A percentile compares a stretch with the other conserved stretches of the same genome.
These are phyloP conservation scores for Paramormyrops kingsleyae DNA, from an alignment of 2,113 vertebrate genomes.

Conservation along the genomic window DNA sequence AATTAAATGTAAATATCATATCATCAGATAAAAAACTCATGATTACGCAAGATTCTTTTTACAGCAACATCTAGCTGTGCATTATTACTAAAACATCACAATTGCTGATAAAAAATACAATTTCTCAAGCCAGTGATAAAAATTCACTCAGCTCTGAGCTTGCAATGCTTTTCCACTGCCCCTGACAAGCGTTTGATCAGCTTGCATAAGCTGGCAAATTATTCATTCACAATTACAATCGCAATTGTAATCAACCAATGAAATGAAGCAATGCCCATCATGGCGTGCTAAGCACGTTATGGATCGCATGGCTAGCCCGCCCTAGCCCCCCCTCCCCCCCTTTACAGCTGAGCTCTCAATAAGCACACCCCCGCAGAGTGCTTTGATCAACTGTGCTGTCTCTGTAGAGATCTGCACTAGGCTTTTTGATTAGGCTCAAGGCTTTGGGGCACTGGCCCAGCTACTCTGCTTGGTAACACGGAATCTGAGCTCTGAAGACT, in stretches of 20 bases:
- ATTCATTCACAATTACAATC: slow-evolving; percentile 4
- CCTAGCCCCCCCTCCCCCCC: not conserved
- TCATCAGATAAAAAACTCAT: not conserved
- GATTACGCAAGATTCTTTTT: not conserved
- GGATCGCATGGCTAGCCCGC: not conserved
- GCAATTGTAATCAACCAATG: not conserved
- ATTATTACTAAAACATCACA: slow-evolving; percentile 2
- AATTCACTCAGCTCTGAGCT: not conserved
- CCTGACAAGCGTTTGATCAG: not conserved
- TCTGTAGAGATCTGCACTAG: not conserved
- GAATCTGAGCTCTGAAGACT: not conserved
- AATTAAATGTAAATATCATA: not conserved
- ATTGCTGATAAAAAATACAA: not conserved
- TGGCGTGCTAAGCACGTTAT: not conserved
- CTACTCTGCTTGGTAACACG: not conserved
- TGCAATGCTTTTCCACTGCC: not conserved
- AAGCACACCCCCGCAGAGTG: not conserved
- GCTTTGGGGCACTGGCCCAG: not conserved
- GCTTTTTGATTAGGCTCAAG: not conserved
- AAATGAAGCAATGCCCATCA: not conserved
- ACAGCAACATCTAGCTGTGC: not conserved
- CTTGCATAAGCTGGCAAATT: not conserved
- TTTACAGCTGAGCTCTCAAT: not conserved
- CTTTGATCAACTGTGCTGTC: not conserved
- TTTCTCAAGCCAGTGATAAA: not conserved